Evolutionary conservation across 2,797 vertebrate species (phyloP).

Genomic region (Phrynocephalus guinanensis): DNA sequence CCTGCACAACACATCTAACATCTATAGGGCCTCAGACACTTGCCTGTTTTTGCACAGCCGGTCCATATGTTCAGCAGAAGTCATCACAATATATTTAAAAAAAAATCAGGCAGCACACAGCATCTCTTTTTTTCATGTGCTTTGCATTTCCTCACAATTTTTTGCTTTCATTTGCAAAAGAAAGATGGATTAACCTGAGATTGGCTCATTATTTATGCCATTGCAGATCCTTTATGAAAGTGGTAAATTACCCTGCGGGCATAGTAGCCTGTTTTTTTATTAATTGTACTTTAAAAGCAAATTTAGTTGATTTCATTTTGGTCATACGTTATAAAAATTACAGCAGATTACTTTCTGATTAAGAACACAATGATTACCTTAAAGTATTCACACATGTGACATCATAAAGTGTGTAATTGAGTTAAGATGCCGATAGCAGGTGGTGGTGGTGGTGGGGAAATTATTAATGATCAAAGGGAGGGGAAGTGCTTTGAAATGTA

Average conservation of each 20-base stretch:
- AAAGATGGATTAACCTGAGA: slow-evolving; percentile 13
- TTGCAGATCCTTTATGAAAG: slow-evolving; percentile 21
- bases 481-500: slow-evolving; percentile 25
- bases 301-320: slow-evolving; percentile 36
- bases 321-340: slow-evolving; percentile 34
- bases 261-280: not conserved
- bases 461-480: slow-evolving; percentile 10
- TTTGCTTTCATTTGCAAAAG: slow-evolving; percentile 17
- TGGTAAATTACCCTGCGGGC: slow-evolving; percentile 38
- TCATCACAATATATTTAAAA: not conserved
- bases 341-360: not conserved
- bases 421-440: slow-evolving; percentile 24
- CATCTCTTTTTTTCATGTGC: not conserved
- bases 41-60: not conserved
- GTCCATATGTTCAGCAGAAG: not conserved
- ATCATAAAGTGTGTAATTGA: slow-evolving; percentile 24
- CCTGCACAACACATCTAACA: not conserved
- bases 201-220: slow-evolving; percentile 47
- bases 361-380: slow-evolving; percentile 57
- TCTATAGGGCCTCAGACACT: not conserved
- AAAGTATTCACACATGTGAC: slow-evolving; percentile 53
- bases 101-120: not conserved
- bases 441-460: not conserved
- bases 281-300: slow-evolving; percentile 58
- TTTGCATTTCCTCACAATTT: slow-evolving; percentile 12